Evolutionary conservation across 2,113 vertebrate species (phyloP), one percentile per base, ranked within the genome.

Genomic region (Brachirus orientalis): DNA sequence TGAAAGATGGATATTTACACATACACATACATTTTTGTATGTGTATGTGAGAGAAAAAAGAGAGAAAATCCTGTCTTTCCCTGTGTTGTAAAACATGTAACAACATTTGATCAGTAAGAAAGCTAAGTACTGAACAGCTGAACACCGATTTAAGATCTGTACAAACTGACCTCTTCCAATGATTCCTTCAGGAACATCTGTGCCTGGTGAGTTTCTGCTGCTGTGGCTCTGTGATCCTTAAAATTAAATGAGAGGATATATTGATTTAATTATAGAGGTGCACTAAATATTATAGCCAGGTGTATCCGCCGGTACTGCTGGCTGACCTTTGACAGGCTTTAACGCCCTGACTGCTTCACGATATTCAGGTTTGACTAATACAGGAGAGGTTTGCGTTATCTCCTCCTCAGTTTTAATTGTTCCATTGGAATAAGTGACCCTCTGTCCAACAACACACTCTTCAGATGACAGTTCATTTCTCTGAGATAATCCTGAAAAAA

Each of bases 101-200:
- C 4, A 66, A 17, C 2, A n/a, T n/a, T n/a, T n/a, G 10, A 6
- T 28, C 8, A 57, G 18, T 18, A 37, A 19, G 3, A n/a, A 8
- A 36, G 7, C 12, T 63, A 41, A 61, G 35, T 4, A 37, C 8
- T 19, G 14, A 8, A 28, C 12, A 62, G 40, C 44, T 47, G n/a
- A 59, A 52, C n/a, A 36, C 19, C 28, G 19, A 64, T 28, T 50
- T 19, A 8, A 50, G 16, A 9, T 8, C 8, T 56, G 1, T 20
- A 58, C 22, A 45, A n/a, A 86, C 86, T 75, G 52, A 97, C 96
- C 96, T 96, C 92, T 95, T 71, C 94, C 96, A 80, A 95, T 78
- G 70, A 96, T 80, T 46, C 95, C 95, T 63, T 95, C 95, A 62
- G 93, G 57, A 55, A 93, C 86, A 16, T 86, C 86, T 52, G 83